Evolutionary conservation across 2,113 vertebrate genomes (phyloP), one percentile per base, ranked within the genome.

Genomic region (Oreochromis spilurus): DNA sequence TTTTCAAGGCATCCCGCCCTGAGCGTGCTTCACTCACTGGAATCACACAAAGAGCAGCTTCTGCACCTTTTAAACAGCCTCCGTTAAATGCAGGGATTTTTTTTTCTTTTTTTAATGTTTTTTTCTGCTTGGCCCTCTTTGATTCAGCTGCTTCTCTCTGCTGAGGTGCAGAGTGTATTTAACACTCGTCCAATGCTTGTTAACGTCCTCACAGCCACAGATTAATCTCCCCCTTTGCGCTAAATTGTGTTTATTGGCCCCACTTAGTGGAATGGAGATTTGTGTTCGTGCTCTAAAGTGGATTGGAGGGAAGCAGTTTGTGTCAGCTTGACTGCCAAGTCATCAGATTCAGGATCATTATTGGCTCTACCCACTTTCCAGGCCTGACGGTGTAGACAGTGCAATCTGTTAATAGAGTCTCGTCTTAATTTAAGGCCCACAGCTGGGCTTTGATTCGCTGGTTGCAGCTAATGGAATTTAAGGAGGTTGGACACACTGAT

Each of bases 171-270:
- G 40, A 24, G 31, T 77, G 72, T 43, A 79, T 84, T 88, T 82
- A 70, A 85, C 75, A 40, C 65, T 7, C 36, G 52, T 40, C 58
- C 40, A 16, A 50, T 12, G 84, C 85, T 90, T 86, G 88, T 92
- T 85, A 77, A 78, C 7, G 48, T 53, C 48, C 58, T 54, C 43
- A 13, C 31, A 43, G 80, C 58, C 12, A 6, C 75, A 70, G 43
- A 88, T 84, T 50, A 12, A 87, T 79, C 29, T 55, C 60, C 57
- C 57, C 79, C 60, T 89, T 55, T 77, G 14, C 31, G 5, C 45
- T 29, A 26, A 40, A 78, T 55, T 86, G 79, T 78, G 48, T 87
- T 89, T 87, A 91, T 87, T 87, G 85, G 79, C 21, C 9, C 38
- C n/a, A 72, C 86, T 91, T 89, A 86, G 36, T 43, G 48, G 21